A percentile compares a stretch with the other conserved stretches of the same genome.
Evolutionary conservation across 2,888 invertebrate genomes (phyloP).

Genomic region (Chloroclystis v-ata): DNA sequence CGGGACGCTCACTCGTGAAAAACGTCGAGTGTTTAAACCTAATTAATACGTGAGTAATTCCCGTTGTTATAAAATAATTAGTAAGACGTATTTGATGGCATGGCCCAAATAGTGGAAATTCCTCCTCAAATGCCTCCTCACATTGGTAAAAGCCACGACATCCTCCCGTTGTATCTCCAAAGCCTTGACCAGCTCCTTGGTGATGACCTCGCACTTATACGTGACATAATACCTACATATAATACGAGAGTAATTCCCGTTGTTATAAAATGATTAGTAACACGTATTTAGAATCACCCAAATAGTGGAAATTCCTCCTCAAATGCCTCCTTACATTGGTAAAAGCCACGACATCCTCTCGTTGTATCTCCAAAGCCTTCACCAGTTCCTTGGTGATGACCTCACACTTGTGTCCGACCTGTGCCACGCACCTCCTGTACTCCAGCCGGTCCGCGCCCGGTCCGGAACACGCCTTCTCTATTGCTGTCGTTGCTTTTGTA

Average conservation of each 20-base stretch:
- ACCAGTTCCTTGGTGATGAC: slow-evolving; percentile 47
- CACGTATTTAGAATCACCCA: too few species aligned
- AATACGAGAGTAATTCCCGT: too few species aligned
- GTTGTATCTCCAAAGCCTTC: slow-evolving; percentile 39
- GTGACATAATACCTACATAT: too few species aligned
- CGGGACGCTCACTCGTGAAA: too few species aligned
- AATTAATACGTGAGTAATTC: too few species aligned
- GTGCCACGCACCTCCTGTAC: slow-evolving; percentile 46
- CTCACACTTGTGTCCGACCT: slow-evolving; percentile 41
- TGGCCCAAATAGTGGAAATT: too few species aligned
- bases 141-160: slow-evolving; percentile 43
- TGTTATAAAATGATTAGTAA: too few species aligned
- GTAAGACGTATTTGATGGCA: too few species aligned
- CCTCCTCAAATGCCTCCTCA: too few species aligned
- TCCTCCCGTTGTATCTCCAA: slow-evolving; percentile 42
- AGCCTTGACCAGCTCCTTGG: slow-evolving; percentile 43
- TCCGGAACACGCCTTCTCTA: slow-evolving; percentile 39
- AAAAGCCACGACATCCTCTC: slow-evolving; percentile 39
- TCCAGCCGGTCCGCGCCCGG: slow-evolving; percentile 24
- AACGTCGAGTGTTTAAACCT: too few species aligned
- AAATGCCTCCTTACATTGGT: slow-evolving; percentile 47
- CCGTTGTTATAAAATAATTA: too few species aligned
- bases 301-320: too few species aligned
- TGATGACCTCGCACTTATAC: slow-evolving; percentile 40
- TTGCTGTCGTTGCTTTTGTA: slow-evolving; percentile 38